Evolutionary conservation across 2,797 vertebrate species (phyloP).

Genomic region (Stomatorhinus walkeri): DNA sequence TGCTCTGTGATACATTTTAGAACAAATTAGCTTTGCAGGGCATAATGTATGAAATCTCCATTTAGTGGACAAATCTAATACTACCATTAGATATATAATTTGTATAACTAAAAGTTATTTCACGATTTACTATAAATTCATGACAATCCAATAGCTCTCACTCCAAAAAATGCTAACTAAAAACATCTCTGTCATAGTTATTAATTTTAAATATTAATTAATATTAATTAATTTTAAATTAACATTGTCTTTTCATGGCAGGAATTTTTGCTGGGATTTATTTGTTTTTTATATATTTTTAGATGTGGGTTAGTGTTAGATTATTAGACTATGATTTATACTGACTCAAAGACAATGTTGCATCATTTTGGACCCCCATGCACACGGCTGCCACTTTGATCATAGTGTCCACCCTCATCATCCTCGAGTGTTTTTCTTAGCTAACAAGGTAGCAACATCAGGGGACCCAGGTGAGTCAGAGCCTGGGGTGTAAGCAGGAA

Average conservation of each 20-base stretch:
- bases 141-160: neutral
- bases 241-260: neutral
- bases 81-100: neutral
- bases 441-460: neutral
- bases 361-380: neutral
- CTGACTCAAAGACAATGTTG: neutral
- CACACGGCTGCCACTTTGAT: neutral
- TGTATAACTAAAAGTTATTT: neutral
- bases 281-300: neutral
- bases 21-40: neutral
- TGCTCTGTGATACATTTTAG: neutral
- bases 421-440: neutral
- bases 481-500: neutral
- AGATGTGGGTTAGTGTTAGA: neutral
- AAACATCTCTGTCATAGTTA: neutral
- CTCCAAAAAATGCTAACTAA: neutral
- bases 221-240: neutral
- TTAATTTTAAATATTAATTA: neutral
- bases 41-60: neutral
- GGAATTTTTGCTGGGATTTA: neutral
- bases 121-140: neutral
- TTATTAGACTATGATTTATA: neutral
- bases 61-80: neutral
- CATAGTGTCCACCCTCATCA: neutral
- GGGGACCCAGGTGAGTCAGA: neutral